phyloP scores from a whole-genome alignment of 1,140 invertebrate genomes.

The Physella acuta region DNA sequence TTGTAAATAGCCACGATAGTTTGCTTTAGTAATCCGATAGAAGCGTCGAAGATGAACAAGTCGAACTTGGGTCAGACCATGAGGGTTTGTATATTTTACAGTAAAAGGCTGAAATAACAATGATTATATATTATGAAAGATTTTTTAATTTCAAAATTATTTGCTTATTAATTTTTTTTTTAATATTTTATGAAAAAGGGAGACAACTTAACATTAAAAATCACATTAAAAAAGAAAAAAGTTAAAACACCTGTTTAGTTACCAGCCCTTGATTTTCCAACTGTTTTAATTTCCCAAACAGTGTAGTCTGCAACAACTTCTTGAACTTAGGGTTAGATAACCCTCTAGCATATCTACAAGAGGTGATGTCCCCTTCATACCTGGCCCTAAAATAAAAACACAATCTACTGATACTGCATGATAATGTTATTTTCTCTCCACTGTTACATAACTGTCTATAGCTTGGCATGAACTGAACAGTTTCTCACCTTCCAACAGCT shows the following conservation, averaged over 20 bases:
- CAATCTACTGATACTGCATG: too few relatives aligned
- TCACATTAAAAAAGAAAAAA: too few relatives aligned
- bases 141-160: too few relatives aligned
- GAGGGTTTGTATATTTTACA: background rate
- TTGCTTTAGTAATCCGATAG: background rate
- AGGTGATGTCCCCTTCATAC: conserved; percentile 6
- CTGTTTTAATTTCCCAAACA: background rate
- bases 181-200: too few relatives aligned
- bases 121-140: too few relatives aligned
- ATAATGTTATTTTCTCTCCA: too few relatives aligned
- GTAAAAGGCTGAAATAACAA: conserved; percentile 16
- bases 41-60: conserved; percentile 4
- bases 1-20: background rate
- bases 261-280: background rate
- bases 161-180: too few relatives aligned
- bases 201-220: too few relatives aligned
- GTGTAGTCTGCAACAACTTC: background rate
- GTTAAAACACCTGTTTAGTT: background rate
- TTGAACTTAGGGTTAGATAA: background rate
- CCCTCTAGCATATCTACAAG: background rate
- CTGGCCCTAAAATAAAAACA: conserved; percentile 4
- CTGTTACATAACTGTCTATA: too few relatives aligned
- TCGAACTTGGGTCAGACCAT: background rate
- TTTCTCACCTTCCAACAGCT: conserved; percentile 68
- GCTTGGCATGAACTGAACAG: too few relatives aligned